Conservation (phyloP, 2,888 invertebrate genomes). For the Epirrhoe tristata region DNA sequence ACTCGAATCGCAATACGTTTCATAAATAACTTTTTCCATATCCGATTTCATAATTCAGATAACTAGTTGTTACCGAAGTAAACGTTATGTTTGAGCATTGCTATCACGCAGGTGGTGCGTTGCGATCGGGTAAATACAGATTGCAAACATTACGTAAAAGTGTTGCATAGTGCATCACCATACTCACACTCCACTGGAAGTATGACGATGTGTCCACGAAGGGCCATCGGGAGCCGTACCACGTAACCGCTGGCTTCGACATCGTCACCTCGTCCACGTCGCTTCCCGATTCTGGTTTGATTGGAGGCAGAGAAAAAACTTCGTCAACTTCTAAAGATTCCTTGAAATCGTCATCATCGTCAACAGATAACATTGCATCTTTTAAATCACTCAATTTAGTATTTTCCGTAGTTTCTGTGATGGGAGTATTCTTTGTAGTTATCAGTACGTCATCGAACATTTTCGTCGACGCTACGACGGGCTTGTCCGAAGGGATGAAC, state of each 20-base stretch:
- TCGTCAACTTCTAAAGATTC: slow-evolving; percentile 79
- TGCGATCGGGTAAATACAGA: slow-evolving; percentile 47
- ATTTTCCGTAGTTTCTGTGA: slow-evolving; percentile 62
- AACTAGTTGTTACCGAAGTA: slow-evolving; percentile 52
- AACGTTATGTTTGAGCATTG: slow-evolving; percentile 48
- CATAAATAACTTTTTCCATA: slow-evolving; percentile 53
- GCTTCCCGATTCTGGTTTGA: slow-evolving; percentile 67
- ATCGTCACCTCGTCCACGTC: slow-evolving; percentile 78
- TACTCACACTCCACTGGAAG: slow-evolving; percentile 88
- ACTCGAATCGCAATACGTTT: slow-evolving; percentile 50
- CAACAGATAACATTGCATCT: slow-evolving; percentile 74
- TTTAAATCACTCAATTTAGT: slow-evolving; percentile 73
- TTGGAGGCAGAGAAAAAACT: slow-evolving; percentile 76
- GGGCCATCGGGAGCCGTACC: slow-evolving; percentile 88
- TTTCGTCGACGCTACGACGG: slow-evolving; percentile 63
- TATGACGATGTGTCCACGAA: slow-evolving; percentile 88
- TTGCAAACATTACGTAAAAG: slow-evolving; percentile 52
- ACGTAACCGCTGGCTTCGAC: slow-evolving; percentile 77
- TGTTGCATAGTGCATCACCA: slow-evolving; percentile 44
- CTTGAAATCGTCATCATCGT: slow-evolving; percentile 80
- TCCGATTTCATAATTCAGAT: slow-evolving; percentile 56
- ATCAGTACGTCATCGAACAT: slow-evolving; percentile 71
- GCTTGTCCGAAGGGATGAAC: slow-evolving; percentile 62
- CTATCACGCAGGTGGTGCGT: slow-evolving; percentile 49
- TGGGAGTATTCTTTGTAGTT: slow-evolving; percentile 67